Percentiles rank a stretch among this genome's conserved stretches.
These are phyloP conservation scores for Sebastes oblongus DNA, from an alignment of 2,797 vertebrate species.

Conservation along the genomic window DNA sequence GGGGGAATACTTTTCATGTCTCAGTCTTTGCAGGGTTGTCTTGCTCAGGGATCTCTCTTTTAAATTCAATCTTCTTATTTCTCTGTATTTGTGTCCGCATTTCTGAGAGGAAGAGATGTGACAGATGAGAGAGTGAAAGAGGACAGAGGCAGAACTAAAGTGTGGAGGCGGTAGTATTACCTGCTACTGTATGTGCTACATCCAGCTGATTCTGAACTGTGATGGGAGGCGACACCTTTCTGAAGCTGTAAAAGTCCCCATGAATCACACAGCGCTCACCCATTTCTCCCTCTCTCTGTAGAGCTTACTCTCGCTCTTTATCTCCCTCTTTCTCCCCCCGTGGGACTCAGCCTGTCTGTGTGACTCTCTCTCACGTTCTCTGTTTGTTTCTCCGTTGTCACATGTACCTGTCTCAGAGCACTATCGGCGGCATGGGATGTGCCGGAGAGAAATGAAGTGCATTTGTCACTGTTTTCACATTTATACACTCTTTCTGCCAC, in stretches of 20 bases:
- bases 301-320: conserved; percentile 33
- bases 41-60: conserved; percentile 17
- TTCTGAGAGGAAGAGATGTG: conserved; percentile 7
- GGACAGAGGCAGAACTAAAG: conserved; percentile 19
- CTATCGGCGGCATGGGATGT: conserved; percentile 19
- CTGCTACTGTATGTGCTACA: conserved; percentile 51
- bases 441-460: conserved; percentile 42
- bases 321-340: conserved; percentile 28
- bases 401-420: conserved; percentile 53
- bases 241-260: conserved; percentile 68
- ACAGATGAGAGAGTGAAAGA: conserved; percentile 12
- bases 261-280: conserved; percentile 67
- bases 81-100: conserved; percentile 3
- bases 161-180: conserved; percentile 37
- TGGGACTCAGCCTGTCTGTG: conserved; percentile 41
- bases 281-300: conserved; percentile 10
- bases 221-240: conserved; percentile 78
- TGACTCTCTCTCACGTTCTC: conserved; percentile 15
- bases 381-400: conserved; percentile 48
- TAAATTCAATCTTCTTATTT: conserved; percentile 34
- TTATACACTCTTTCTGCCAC: conserved; percentile 49
- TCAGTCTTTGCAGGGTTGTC: conserved; percentile 15
- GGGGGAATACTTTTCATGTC: conserved; percentile 14
- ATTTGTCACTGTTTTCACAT: conserved; percentile 62
- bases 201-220: conserved; percentile 52